Conservation (phyloP, 2,797 vertebrate genomes). For the Champsocephalus gunnari region DNA sequence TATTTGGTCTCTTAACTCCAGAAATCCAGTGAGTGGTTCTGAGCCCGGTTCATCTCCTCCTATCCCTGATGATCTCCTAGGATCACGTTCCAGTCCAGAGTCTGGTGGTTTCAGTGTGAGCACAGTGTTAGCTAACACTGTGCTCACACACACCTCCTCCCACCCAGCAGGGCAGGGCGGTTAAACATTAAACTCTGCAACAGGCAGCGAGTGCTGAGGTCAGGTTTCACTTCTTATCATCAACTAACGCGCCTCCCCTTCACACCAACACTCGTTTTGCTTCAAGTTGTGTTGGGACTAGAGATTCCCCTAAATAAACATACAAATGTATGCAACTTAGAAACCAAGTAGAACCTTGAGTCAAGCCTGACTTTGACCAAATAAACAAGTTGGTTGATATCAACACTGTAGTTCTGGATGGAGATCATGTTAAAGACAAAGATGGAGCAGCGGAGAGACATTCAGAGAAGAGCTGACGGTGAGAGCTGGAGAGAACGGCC, state of each 20-base stretch:
- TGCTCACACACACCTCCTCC: slow-evolving; percentile 58
- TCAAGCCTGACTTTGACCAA: background rate
- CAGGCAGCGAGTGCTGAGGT: slow-evolving; percentile 19
- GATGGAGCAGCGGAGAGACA: background rate
- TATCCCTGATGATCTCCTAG: background rate
- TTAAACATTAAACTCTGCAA: slow-evolving; percentile 81
- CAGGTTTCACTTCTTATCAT: slow-evolving; percentile 52
- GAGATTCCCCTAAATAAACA: background rate
- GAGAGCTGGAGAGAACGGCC: background rate
- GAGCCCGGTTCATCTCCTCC: background rate
- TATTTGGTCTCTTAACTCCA: background rate
- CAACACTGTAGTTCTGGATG: slow-evolving; percentile 8
- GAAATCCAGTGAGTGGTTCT: background rate
- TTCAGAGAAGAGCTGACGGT: background rate
- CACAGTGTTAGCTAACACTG: slow-evolving; percentile 43
- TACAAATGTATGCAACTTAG: background rate
- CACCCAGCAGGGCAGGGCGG: slow-evolving; percentile 63
- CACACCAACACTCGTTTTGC: slow-evolving; percentile 22
- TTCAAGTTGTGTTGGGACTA: slow-evolving; percentile 9
- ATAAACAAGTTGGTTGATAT: background rate
- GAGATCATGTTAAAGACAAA: slow-evolving; percentile 17
- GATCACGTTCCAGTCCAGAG: slow-evolving; percentile 10
- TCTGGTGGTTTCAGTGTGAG: slow-evolving; percentile 41
- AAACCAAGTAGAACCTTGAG: background rate
- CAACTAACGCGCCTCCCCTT: slow-evolving; percentile 25